Evolutionary conservation across 2,888 invertebrate species (phyloP).

Genomic region (Patella depressa): DNA sequence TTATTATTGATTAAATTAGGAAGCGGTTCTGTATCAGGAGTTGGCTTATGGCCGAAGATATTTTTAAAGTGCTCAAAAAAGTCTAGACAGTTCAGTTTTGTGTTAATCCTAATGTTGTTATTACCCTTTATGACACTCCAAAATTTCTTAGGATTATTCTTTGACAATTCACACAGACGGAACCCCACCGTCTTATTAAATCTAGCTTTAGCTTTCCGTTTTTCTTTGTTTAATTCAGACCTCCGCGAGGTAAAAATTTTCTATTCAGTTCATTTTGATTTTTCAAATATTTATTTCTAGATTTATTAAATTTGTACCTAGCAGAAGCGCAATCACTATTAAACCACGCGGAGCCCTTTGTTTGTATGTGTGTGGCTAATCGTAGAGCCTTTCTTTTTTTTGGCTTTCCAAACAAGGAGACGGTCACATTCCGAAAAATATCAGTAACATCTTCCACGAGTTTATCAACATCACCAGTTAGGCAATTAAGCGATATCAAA

Average conservation of each 20-base stretch:
- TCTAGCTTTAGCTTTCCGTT: neutral
- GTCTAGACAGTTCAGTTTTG: neutral
- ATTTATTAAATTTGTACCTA: too few species aligned
- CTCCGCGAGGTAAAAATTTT: neutral
- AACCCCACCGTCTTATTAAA: neutral
- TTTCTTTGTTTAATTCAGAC: neutral
- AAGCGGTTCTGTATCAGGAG: neutral
- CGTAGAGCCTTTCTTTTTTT: too few species aligned
- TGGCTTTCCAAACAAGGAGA: neutral
- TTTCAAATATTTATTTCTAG: too few species aligned
- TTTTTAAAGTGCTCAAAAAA: neutral
- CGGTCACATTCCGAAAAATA: neutral
- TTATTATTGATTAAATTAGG: neutral
- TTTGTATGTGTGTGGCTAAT: too few species aligned
- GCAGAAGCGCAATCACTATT: too few species aligned
- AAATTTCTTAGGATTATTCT: conserved; percentile 5
- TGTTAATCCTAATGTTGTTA: neutral
- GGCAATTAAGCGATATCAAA: neutral
- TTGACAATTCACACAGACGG: neutral
- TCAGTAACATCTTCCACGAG: neutral
- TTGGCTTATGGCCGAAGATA: neutral
- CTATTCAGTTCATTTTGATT: too few species aligned
- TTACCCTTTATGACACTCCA: neutral
- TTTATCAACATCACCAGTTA: conserved; percentile 3
- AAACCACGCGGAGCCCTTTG: too few species aligned